Evolutionary conservation across 2,888 invertebrate species (phyloP).

Genomic region (Trichacis sp.): DNA sequence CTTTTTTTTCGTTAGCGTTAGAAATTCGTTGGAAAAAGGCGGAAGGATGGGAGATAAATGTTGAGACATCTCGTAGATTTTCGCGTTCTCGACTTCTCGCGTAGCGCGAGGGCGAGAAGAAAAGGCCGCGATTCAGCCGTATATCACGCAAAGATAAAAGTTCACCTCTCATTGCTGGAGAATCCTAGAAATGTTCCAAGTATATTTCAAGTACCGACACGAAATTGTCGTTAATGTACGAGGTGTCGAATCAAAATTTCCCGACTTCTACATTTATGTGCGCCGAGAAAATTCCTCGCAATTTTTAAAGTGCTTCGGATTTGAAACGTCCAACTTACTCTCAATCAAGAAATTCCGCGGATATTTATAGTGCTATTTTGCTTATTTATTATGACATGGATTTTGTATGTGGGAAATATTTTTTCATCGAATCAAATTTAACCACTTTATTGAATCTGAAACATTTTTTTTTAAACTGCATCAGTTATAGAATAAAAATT

Average conservation of each 20-base stretch:
- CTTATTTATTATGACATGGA: no score
- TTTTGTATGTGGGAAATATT: no score
- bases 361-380: no score
- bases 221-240: slow-evolving; percentile 34
- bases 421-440: no score
- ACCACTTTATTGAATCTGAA: no score
- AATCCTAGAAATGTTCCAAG: slow-evolving; percentile 36
- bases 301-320: no score
- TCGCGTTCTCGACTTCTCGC: slow-evolving; percentile 44
- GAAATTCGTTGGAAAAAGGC: slow-evolving; percentile 36
- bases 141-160: slow-evolving; percentile 48
- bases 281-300: no score
- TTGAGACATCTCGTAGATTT: slow-evolving; percentile 49
- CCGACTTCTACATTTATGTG: slow-evolving; percentile 26
- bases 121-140: slow-evolving; percentile 45
- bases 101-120: slow-evolving; percentile 43
- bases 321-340: no score
- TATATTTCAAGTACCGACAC: slow-evolving; percentile 27
- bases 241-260: slow-evolving; percentile 22
- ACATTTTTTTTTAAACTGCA: no score
- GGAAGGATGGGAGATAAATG: slow-evolving; percentile 24
- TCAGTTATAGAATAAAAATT: no score
- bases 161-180: slow-evolving; percentile 48
- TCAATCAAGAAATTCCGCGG: no score
- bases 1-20: slow-evolving; percentile 39